phyloP scores from a whole-genome alignment of 2,113 vertebrate genomes.

The Ornithorhynchus anatinus region DNA sequence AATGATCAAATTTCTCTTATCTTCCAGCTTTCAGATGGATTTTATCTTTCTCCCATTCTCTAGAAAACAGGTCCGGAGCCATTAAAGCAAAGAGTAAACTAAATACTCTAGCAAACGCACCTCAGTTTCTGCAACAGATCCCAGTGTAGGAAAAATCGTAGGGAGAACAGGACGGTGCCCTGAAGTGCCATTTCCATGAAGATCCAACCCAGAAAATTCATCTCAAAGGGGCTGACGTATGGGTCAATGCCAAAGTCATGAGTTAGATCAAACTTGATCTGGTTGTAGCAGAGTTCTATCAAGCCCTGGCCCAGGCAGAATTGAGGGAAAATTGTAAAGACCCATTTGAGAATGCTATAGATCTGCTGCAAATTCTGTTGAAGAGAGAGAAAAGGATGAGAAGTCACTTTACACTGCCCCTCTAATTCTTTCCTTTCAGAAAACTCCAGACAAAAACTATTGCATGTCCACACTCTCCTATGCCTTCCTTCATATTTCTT shows the following conservation, averaged over 20 bases:
- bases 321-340: conserved; percentile 71
- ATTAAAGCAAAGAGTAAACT: background rate
- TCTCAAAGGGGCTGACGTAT: conserved; percentile 70
- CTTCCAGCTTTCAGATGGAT: background rate
- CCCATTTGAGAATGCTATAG: conserved; percentile 67
- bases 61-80: background rate
- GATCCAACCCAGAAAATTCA: conserved; percentile 71
- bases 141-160: conserved; percentile 65
- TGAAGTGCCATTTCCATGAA: conserved; percentile 67
- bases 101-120: conserved; percentile 25
- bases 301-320: conserved; percentile 77
- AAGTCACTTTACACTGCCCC: background rate
- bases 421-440: background rate
- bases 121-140: conserved; percentile 55
- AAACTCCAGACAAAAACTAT: background rate
- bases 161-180: conserved; percentile 61
- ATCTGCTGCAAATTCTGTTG: conserved; percentile 67
- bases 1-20: background rate
- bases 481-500: too few species aligned
- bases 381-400: background rate
- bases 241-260: conserved; percentile 65
- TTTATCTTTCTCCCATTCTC: background rate
- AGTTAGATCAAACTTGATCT: conserved; percentile 71
- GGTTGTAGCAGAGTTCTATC: conserved; percentile 72
- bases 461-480: too few species aligned